Evolutionary conservation across 35 echinoderm and acorn worm species (phyloP).

Genomic region (Apostichopus californicus): DNA sequence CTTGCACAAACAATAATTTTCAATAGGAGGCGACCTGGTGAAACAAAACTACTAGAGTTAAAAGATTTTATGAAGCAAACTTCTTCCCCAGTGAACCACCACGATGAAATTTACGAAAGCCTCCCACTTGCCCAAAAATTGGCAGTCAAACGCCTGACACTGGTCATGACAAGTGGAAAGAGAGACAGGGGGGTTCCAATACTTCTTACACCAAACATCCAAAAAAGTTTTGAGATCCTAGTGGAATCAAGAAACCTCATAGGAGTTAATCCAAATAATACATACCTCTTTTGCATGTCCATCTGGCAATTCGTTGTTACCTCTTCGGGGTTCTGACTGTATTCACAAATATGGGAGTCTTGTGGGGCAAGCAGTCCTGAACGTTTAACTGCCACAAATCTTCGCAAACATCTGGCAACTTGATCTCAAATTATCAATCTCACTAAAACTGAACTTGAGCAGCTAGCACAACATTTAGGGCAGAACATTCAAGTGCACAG

Average conservation of each 20-base stretch:
- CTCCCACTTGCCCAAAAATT: constrained; percentile 35
- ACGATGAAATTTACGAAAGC: constrained; percentile 44
- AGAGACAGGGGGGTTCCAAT: neutral
- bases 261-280: neutral
- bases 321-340: constrained; percentile 22
- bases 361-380: constrained; percentile 4
- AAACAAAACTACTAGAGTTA: neutral
- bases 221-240: neutral
- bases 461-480: constrained; percentile 67
- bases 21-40: constrained; percentile 13
- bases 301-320: neutral
- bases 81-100: neutral
- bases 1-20: constrained; percentile 27
- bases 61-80: constrained; percentile 15
- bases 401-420: constrained; percentile 63
- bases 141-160: neutral
- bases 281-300: neutral
- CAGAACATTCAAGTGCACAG: constrained; percentile 67
- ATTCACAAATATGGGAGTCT: constrained; percentile 23
- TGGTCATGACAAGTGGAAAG: neutral
- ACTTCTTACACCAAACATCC: neutral
- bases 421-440: constrained; percentile 44
- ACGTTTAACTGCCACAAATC: constrained; percentile 47
- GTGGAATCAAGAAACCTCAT: neutral
- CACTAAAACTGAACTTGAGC: constrained; percentile 67